Conservation (phyloP, 2,888 invertebrate genomes). For the Temnothorax rugatulus region DNA sequence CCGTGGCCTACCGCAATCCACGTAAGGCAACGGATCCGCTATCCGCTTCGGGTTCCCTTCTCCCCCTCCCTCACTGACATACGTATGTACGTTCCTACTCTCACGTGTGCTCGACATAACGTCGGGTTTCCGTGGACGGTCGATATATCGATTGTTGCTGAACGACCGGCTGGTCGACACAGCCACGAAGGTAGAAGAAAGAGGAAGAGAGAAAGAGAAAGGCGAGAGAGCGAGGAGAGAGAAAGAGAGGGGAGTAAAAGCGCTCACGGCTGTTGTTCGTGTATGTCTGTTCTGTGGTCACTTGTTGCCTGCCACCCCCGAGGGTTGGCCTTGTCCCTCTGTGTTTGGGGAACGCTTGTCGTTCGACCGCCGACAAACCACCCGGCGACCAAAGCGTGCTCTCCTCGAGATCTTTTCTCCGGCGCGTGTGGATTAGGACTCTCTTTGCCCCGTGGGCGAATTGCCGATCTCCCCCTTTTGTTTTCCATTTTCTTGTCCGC, state of each 20-base stretch:
- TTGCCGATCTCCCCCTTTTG: constrained; percentile 60
- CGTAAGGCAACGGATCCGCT: constrained; percentile 75
- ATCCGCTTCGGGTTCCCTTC: constrained; percentile 50
- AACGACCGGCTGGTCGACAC: constrained; percentile 81
- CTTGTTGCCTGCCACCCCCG: constrained; percentile 83
- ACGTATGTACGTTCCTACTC: constrained; percentile 66
- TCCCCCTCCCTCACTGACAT: constrained; percentile 26
- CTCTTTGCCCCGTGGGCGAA: constrained; percentile 51
- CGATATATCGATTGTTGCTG: constrained; percentile 83
- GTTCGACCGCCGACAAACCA: constrained; percentile 74
- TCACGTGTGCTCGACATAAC: constrained; percentile 77
- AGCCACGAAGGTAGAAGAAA: constrained; percentile 73
- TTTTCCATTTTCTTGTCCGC: constrained; percentile 21
- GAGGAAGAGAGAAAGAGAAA: constrained; percentile 26
- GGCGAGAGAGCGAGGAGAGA: background rate
- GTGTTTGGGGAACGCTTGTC: constrained; percentile 80
- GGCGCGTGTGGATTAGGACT: constrained; percentile 47
- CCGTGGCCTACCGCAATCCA: constrained; percentile 84
- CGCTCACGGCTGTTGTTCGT: constrained; percentile 70
- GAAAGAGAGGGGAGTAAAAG: constrained; percentile 42
- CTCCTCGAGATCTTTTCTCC: constrained; percentile 53
- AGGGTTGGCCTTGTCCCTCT: constrained; percentile 78
- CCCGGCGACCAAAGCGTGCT: constrained; percentile 51
- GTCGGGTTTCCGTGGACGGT: constrained; percentile 77
- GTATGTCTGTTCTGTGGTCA: constrained; percentile 81